Percentiles rank a stretch among this genome's conserved stretches.
phyloP scores from a whole-genome alignment of 2,888 invertebrate species.

The Dorcus parallelipipedus region DNA sequence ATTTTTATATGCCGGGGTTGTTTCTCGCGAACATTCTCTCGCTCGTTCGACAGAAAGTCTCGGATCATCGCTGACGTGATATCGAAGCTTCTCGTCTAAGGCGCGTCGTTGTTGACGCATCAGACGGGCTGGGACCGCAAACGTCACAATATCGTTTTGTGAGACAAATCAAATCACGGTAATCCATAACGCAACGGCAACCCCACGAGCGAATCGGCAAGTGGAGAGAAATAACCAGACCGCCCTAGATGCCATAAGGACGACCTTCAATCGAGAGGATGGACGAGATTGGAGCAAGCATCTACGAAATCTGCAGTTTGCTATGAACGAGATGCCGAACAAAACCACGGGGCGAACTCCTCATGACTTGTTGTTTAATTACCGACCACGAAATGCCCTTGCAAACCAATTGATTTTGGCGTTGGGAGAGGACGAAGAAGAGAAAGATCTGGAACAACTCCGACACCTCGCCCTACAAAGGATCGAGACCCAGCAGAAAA shows the following conservation, averaged over 20 bases:
- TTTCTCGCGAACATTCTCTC: too few species aligned
- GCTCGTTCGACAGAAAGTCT: too few species aligned
- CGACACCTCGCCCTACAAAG: not conserved
- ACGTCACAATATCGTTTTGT: slow-evolving; percentile 37
- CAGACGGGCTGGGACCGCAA: too few species aligned
- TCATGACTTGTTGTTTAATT: slow-evolving; percentile 29
- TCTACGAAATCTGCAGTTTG: slow-evolving; percentile 22
- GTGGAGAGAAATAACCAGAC: slow-evolving; percentile 36
- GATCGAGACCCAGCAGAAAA: not conserved
- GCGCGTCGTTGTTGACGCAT: too few species aligned
- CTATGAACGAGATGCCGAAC: slow-evolving; percentile 24
- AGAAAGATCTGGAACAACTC: too few species aligned
- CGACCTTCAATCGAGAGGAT: slow-evolving; percentile 25
- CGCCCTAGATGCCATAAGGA: slow-evolving; percentile 18
- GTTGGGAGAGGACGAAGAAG: slow-evolving; percentile 1
- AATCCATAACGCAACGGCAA: slow-evolving; percentile 32
- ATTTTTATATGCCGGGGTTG: too few species aligned
- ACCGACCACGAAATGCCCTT: slow-evolving; percentile 7
- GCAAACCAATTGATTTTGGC: slow-evolving; percentile 4
- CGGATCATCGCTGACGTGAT: too few species aligned
- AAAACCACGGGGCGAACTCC: too few species aligned
- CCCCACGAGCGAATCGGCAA: slow-evolving; percentile 40
- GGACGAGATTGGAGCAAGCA: slow-evolving; percentile 36
- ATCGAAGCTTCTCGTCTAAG: too few species aligned
- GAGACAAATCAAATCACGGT: slow-evolving; percentile 32